Percentiles rank a stretch among this genome's conserved stretches.
phyloP scores from a whole-genome alignment of 2,113 vertebrate genomes.

The Petroica traversi region DNA sequence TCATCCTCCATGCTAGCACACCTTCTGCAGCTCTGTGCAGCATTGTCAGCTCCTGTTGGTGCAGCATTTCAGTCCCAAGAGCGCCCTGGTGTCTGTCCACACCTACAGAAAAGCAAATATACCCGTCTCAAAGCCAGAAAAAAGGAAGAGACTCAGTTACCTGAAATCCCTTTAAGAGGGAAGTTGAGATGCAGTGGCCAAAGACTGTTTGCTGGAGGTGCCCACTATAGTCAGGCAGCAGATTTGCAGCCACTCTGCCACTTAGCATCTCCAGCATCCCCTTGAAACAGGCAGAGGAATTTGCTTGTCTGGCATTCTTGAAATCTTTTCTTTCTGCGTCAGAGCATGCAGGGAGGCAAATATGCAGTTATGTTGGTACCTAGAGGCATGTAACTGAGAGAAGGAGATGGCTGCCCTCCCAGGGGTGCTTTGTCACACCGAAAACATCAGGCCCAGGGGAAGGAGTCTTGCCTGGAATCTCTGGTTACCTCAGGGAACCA shows the following conservation, averaged over 20 bases:
- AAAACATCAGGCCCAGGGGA: background rate
- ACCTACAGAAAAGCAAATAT: background rate
- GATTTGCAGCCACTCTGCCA: background rate
- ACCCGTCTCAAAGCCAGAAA: background rate
- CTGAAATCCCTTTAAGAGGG: background rate
- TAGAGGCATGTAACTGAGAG: background rate
- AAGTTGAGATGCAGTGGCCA: background rate
- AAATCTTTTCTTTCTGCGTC: background rate
- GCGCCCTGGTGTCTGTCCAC: background rate
- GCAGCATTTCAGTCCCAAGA: background rate
- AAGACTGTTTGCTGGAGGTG: background rate
- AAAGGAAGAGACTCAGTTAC: background rate
- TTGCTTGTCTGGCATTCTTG: background rate
- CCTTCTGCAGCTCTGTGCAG: background rate
- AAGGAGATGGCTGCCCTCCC: background rate
- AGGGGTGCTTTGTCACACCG: accelerated
- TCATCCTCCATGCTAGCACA: background rate
- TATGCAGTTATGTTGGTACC: background rate
- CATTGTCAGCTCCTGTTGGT: background rate
- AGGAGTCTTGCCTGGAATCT: background rate
- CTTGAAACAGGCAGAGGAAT: background rate
- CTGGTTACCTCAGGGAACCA: background rate
- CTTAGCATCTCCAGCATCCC: background rate
- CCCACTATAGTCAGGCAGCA: accelerated
- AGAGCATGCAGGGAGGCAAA: background rate